Conservation (phyloP, 2,888 invertebrate species). For the Oxyteleia sp. region DNA sequence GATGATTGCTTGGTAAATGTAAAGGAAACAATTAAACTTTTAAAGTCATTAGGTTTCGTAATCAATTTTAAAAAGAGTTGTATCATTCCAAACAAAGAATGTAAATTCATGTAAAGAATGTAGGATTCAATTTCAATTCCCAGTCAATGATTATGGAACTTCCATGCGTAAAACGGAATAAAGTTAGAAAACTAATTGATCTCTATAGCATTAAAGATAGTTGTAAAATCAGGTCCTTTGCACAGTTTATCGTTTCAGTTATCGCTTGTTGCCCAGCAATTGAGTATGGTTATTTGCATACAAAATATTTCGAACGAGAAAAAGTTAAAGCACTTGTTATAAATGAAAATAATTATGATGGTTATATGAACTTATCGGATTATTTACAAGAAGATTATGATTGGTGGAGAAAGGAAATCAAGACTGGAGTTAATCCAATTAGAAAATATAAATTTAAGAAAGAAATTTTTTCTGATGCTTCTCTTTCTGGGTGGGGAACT, state of each 20-base stretch:
- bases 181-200: conserved; percentile 20
- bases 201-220: neutral
- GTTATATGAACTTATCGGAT: conserved; percentile 2
- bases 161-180: neutral
- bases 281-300: conserved; percentile 49
- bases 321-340: conserved; percentile 38
- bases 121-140: too few relatives aligned
- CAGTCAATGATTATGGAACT: too few relatives aligned
- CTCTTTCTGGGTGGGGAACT: conserved; percentile 42
- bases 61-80: conserved; percentile 69
- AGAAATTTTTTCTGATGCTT: conserved; percentile 56
- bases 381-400: conserved; percentile 1
- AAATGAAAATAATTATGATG: conserved; percentile 30
- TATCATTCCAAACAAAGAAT: conserved; percentile 28
- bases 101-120: too few relatives aligned
- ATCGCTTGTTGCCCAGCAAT: conserved; percentile 49
- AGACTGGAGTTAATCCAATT: conserved; percentile 9
- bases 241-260: conserved; percentile 33
- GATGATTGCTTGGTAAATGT: conserved; percentile 7
- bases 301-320: conserved; percentile 50
- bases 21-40: conserved; percentile 11
- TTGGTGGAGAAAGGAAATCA: conserved; percentile 42
- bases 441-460: conserved; percentile 6
- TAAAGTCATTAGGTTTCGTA: conserved; percentile 56
- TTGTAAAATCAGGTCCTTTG: conserved; percentile 36